Percentiles rank a stretch among this genome's conserved stretches.
Evolutionary conservation across 2,113 vertebrate species (phyloP).

Genomic region (Amblyornis subalaris): DNA sequence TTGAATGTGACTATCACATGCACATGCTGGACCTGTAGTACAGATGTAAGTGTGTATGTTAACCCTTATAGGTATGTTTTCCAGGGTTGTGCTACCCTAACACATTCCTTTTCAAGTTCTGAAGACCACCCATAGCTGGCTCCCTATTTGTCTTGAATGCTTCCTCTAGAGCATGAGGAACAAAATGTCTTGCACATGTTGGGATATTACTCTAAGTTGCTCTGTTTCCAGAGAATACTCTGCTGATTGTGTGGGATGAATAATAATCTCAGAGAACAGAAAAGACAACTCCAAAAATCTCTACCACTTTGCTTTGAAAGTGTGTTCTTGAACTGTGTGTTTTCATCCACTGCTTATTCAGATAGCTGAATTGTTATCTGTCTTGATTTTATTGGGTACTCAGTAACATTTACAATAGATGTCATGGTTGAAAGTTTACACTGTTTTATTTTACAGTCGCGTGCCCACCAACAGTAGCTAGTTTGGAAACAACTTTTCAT

Average conservation of each 20-base stretch:
- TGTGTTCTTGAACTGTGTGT: background rate
- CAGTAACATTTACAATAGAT: background rate
- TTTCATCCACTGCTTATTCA: background rate
- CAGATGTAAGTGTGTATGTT: conserved; percentile 7
- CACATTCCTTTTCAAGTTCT: conserved; percentile 41
- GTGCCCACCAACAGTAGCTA: background rate
- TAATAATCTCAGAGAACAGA: background rate
- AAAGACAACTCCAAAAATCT: conserved; percentile 10
- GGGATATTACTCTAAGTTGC: conserved; percentile 16
- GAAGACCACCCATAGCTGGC: conserved; percentile 60
- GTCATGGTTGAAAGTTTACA: background rate
- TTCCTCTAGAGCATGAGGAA: conserved; percentile 31
- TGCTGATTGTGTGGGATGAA: conserved; percentile 6
- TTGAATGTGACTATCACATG: background rate
- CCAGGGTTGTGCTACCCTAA: conserved; percentile 27
- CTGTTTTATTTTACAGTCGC: background rate
- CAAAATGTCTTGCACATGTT: conserved; percentile 62
- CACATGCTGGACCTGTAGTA: background rate
- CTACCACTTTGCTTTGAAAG: background rate
- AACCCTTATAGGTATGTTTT: conserved; percentile 26
- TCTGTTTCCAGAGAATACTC: background rate
- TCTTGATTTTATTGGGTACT: background rate
- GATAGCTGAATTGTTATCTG: background rate
- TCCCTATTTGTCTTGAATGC: conserved; percentile 44
- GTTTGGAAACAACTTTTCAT: background rate